These are phyloP conservation scores for Cephus pygmeus DNA, from an alignment of 2,888 invertebrate species.

Conservation along the genomic window DNA sequence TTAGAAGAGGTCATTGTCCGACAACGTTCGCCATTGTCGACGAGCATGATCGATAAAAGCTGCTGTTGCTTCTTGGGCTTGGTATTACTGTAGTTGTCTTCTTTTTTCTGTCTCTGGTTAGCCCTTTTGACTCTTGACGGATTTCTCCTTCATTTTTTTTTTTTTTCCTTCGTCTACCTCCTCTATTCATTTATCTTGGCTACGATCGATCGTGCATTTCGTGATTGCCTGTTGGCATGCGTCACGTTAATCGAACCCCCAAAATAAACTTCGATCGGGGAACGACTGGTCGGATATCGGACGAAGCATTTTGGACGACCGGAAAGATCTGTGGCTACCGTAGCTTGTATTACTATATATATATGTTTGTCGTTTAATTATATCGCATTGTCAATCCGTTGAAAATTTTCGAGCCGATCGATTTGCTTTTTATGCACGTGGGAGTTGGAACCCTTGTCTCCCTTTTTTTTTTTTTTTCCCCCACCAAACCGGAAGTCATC, in stretches of 20 bases:
- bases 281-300: neutral
- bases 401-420: neutral
- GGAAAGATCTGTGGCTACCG: neutral
- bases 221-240: neutral
- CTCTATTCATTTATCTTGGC: neutral
- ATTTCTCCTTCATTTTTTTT: neutral
- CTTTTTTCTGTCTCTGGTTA: neutral
- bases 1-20: neutral
- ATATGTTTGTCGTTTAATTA: neutral
- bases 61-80: neutral
- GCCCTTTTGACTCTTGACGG: neutral
- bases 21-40: constrained; percentile 7
- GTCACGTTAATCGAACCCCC: neutral
- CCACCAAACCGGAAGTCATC: neutral
- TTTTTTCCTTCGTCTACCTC: neutral
- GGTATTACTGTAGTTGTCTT: neutral
- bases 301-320: neutral
- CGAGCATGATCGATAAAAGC: constrained; percentile 1
- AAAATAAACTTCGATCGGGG: neutral
- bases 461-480: too few relatives aligned
- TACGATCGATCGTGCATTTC: neutral
- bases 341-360: neutral
- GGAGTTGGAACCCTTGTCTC: neutral
- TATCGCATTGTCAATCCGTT: neutral
- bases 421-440: neutral